phyloP scores from a whole-genome alignment of 2,113 vertebrate species.

The Epinephelus fuscoguttatus region DNA sequence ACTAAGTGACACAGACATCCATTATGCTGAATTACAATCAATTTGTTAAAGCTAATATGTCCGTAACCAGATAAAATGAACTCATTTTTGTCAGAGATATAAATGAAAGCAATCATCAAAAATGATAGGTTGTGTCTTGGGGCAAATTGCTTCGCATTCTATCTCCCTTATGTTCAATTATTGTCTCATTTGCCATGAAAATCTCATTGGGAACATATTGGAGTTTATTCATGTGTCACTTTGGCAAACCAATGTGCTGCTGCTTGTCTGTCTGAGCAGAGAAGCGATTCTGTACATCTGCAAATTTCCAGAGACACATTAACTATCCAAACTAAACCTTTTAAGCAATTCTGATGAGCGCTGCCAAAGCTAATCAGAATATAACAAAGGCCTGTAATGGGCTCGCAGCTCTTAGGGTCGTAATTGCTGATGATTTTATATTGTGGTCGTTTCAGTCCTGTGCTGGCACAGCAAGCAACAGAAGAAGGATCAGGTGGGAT shows the following conservation, averaged over 20 bases:
- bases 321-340: slow-evolving; percentile 33
- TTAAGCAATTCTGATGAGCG: slow-evolving; percentile 18
- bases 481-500: slow-evolving; percentile 7
- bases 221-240: slow-evolving; percentile 46
- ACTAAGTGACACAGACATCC: slow-evolving; percentile 41
- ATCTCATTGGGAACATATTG: slow-evolving; percentile 47
- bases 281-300: slow-evolving; percentile 5
- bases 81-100: slow-evolving; percentile 52
- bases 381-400: slow-evolving; percentile 28
- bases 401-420: slow-evolving; percentile 2
- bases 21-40: slow-evolving; percentile 52
- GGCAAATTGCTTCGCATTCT: slow-evolving; percentile 39
- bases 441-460: slow-evolving; percentile 1
- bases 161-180: slow-evolving; percentile 62
- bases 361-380: slow-evolving; percentile 50
- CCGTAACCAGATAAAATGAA: slow-evolving; percentile 44
- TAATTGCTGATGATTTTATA: slow-evolving; percentile 27
- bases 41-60: slow-evolving; percentile 61
- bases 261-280: neutral
- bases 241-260: neutral
- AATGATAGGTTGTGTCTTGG: slow-evolving; percentile 50
- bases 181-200: slow-evolving; percentile 53
- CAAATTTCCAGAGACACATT: slow-evolving; percentile 17
- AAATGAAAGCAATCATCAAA: slow-evolving; percentile 61
- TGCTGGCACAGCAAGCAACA: slow-evolving; percentile 2